Conservation (phyloP, 2,888 invertebrate species). For the Coecobrya sp. region DNA sequence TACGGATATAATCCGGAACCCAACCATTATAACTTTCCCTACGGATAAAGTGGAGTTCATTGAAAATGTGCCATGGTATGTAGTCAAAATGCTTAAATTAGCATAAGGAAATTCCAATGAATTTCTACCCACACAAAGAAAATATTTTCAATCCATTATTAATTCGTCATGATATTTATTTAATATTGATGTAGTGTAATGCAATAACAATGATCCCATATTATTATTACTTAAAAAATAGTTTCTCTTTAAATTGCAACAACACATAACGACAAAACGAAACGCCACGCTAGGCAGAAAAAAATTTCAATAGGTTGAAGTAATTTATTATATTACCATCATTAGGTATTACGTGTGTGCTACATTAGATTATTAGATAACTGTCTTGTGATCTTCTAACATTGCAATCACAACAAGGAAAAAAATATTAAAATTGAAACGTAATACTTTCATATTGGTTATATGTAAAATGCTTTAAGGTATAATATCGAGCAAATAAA, state of each 20-base stretch:
- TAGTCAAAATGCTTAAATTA: neutral
- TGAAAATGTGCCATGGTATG: constrained; percentile 78
- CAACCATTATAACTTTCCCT: constrained; percentile 74
- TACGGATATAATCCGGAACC: constrained; percentile 72
- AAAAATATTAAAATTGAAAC: constrained; percentile 48
- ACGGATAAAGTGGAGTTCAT: constrained; percentile 80
- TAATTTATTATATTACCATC: constrained; percentile 21
- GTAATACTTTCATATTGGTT: no score
- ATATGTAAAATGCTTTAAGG: neutral
- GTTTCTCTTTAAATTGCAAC: constrained; percentile 12
- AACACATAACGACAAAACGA: no score
- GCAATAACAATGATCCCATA: no score
- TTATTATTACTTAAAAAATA: constrained; percentile 4
- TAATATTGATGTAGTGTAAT: neutral
- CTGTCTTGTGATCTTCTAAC: neutral
- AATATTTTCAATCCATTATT: neutral
- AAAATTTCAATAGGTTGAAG: neutral
- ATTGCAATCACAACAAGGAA: constrained; percentile 15
- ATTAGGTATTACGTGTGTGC: constrained; percentile 8
- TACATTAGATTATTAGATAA: neutral
- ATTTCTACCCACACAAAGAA: constrained; percentile 35
- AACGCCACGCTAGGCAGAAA: neutral
- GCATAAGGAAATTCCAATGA: neutral
- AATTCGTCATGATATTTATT: neutral
- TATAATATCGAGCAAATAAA: constrained; percentile 1